A percentile compares a stretch with the other conserved stretches of the same genome.
These are phyloP conservation scores for Oryzias woworae DNA, from an alignment of 2,113 vertebrate species.

Conservation along the genomic window DNA sequence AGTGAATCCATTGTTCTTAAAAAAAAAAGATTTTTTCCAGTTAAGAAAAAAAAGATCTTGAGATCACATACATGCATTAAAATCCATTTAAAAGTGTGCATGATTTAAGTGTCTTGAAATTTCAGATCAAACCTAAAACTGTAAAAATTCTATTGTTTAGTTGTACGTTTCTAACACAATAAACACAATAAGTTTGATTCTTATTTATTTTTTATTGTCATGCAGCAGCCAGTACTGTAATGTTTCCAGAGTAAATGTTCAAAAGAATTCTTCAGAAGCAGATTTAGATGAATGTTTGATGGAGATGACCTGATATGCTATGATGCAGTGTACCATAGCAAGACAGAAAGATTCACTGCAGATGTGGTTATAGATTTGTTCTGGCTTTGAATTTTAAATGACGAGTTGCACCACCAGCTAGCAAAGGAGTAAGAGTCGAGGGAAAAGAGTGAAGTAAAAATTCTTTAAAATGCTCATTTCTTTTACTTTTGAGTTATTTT, in stretches of 20 bases:
- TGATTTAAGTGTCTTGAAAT: too few species aligned
- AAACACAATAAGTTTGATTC: too few species aligned
- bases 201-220: background rate
- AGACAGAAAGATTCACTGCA: background rate
- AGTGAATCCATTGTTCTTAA: conserved; percentile 9
- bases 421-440: background rate
- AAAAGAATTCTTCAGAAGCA: background rate
- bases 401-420: background rate
- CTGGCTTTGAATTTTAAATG: conserved; percentile 7
- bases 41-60: background rate
- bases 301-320: background rate
- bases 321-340: background rate
- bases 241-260: background rate
- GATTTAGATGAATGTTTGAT: background rate
- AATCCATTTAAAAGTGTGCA: too few species aligned
- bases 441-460: conserved; percentile 1
- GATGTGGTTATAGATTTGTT: background rate
- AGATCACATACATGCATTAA: too few species aligned
- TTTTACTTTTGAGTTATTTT: conserved; percentile 13
- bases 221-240: background rate
- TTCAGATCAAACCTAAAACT: too few species aligned
- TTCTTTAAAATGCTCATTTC: conserved; percentile 1
- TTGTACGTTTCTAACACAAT: too few species aligned
- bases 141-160: too few species aligned
- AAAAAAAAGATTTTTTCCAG: conserved; percentile 8